Evolutionary conservation across 2,113 vertebrate genomes (phyloP), one percentile per base, ranked within the genome.

Genomic region (Chlorodrepanis virens): DNA sequence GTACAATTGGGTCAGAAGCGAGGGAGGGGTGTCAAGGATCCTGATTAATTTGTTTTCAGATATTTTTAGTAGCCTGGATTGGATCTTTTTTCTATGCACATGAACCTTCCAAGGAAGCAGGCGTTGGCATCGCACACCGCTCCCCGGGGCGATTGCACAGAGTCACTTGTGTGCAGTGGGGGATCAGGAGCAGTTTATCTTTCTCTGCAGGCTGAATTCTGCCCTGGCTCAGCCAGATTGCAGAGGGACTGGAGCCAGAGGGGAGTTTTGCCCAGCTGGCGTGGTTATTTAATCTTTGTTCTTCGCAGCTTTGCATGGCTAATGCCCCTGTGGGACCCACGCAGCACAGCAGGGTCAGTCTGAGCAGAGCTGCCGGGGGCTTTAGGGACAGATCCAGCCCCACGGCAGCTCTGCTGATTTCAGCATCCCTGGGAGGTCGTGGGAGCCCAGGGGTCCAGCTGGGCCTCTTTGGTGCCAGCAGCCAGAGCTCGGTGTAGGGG

Each of bases 11-110:
- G 94, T 96, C 95, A 97, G 95, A 60, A 82, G 45, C 50, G 4
- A 47, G 40, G 78, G 65, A 47, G 61, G 87, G 83, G 80, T 80
- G 92, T 79, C 9, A 7, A 89, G 87, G 82, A 90, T 89, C 92
- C 92, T 83, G 81, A 90, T 96, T 97, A 94, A 93, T 94, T 94
- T 94, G 82, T 80, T 87, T 95, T 49, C 29, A 49, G 94, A 16
- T 95, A 96, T 96, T 95, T 97, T 96, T 95, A 96, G 96, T 39
- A 86, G 69, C 64, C 52, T 82, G 89, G 91, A 33, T 81, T 59
- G 89, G 56, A 54, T 90, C 72, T 35, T 40, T 89, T 76, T 28
- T 31, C 78, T 29, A 1, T 52, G 63, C 69, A 20, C 54, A 60
- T 33, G 4, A 80, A 75, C 72, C 61, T 87, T 68, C 47, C 0